Conservation (phyloP, 2,888 invertebrate genomes). For the Stenchaetothrips biformis region DNA sequence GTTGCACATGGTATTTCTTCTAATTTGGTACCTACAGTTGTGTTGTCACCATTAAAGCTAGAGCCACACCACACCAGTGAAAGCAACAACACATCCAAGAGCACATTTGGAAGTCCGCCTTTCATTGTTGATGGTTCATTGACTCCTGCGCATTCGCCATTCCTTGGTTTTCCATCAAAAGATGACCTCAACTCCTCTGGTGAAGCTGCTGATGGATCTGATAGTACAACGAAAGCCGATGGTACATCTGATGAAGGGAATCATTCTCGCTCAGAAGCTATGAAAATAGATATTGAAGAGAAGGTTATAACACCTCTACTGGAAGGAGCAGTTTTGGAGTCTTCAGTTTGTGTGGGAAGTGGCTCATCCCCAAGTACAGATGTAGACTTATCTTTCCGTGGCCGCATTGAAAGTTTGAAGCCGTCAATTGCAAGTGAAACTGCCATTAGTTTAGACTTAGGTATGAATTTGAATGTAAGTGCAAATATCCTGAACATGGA, state of each 20-base stretch:
- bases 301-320: not conserved
- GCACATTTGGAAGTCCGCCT: not conserved
- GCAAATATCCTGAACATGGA: not conserved
- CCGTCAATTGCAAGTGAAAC: not conserved
- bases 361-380: not conserved
- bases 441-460: not conserved
- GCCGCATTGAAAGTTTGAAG: not conserved
- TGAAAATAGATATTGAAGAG: not conserved
- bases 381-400: not conserved
- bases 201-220: not conserved
- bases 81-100: not conserved
- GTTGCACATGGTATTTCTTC: not conserved
- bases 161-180: constrained; percentile 10
- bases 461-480: not conserved
- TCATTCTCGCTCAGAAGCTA: not conserved
- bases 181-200: not conserved
- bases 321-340: not conserved
- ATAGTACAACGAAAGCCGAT: not conserved
- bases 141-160: not conserved
- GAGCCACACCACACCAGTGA: not conserved
- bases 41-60: not conserved
- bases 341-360: constrained; percentile 5
- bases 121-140: not conserved
- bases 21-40: not conserved
- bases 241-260: not conserved